Conservation (phyloP, 2,888 invertebrate species). For the Agapostemon virescens region DNA sequence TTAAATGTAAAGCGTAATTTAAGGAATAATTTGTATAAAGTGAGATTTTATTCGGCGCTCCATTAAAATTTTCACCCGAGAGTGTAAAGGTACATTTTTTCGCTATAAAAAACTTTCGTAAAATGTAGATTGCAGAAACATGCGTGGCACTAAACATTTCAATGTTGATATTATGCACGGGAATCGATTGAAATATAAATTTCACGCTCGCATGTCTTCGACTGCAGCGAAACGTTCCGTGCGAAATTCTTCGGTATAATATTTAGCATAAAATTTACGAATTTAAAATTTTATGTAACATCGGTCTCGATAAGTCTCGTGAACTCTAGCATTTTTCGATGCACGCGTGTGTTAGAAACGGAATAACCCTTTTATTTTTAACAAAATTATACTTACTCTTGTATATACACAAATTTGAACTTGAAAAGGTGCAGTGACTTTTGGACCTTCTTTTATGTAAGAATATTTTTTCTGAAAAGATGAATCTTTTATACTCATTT, state of each 20-base stretch:
- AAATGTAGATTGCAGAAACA: neutral
- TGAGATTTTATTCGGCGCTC: neutral
- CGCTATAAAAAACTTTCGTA: constrained; percentile 1
- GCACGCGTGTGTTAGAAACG: too few relatives aligned
- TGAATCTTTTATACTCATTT: too few relatives aligned
- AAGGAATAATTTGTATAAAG: neutral
- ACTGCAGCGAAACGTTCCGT: neutral
- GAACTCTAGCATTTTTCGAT: too few relatives aligned
- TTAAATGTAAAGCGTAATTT: neutral
- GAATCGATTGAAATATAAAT: neutral
- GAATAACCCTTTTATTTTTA: too few relatives aligned
- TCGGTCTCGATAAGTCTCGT: neutral
- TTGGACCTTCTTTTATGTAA: too few relatives aligned
- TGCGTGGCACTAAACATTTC: too few relatives aligned
- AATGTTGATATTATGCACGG: neutral
- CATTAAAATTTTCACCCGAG: neutral
- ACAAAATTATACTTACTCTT: too few relatives aligned
- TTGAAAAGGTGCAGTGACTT: too few relatives aligned
- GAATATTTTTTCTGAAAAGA: too few relatives aligned
- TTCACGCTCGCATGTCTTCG: neutral
- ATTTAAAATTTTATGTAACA: neutral
- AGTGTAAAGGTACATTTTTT: neutral
- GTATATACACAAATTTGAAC: too few relatives aligned
- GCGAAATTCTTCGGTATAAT: neutral
- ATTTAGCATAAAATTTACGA: neutral